Base-by-base conservation (phyloP, 2,797 vertebrate genomes). In the Poeciliopsis paucimaculata region DNA sequence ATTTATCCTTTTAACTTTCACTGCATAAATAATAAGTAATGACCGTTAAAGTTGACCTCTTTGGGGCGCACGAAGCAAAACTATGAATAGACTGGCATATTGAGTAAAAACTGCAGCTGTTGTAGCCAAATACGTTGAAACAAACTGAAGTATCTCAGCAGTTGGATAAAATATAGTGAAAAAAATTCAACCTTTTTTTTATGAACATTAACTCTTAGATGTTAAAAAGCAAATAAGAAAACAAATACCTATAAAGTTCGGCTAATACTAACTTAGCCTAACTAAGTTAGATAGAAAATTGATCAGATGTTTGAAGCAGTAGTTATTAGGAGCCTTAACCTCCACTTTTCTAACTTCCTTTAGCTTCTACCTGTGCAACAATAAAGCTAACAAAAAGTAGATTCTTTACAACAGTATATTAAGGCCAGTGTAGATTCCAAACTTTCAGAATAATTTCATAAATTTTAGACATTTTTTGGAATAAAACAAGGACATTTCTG, bases 21-120 rank as follows among this genome's bases (percentile, higher is more conserved):
- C 46, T 43, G 70, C 57, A 72, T 76, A 36, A 68, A 60, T 81
- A 77, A 60, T 73, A 78, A 31, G 18, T 15, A 0, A 4, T 5
- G 71, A 4, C 72, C 39, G 51, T 39, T 62, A 71, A 81, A 81
- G 72, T 20, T 60, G 8, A 70, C 36, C 53, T 79, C 72, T 73
- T 15, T 34, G 46, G 13, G 76, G 43, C 77, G 62, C 7, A 15
- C n/a, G 2, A 34, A n/a, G 72, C 9, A n/a, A 71, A 75, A 36
- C 41, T 60, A n/a, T 6, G 55, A 80, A 82, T 64, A 64, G 72
- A 72, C 28, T 28, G 18, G 64, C 66, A 60, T 60, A 16, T 45
- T 13, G 43, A 13, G 18, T 43, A 34, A 12, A 49, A 73, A 73
- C 4, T n/a, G 47, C 36, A 62, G 79, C 16, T 23, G 51, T 53